Conservation (phyloP, 2,797 vertebrate genomes). For the Paramormyrops hopkinsi region DNA sequence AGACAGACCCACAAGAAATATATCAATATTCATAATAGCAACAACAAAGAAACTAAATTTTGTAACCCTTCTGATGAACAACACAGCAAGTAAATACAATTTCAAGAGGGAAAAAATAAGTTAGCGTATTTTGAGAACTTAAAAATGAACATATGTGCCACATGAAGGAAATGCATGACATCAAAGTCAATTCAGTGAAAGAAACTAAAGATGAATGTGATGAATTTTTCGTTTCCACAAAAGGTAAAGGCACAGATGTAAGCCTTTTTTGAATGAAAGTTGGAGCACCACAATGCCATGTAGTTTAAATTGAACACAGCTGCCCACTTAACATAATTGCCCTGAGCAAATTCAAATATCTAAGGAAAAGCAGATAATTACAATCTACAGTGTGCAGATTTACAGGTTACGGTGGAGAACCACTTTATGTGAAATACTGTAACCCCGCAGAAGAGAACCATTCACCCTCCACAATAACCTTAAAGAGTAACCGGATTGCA, state of each 20-base stretch:
- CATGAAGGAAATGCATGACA: slow-evolving; percentile 5
- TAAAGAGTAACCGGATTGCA: neutral
- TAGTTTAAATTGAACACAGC: slow-evolving; percentile 11
- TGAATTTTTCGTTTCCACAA: neutral
- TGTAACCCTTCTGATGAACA: neutral
- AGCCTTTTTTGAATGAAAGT: slow-evolving; percentile 8
- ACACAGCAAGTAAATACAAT: neutral
- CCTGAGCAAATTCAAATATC: slow-evolving; percentile 14
- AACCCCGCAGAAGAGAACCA: neutral
- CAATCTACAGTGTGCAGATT: slow-evolving; percentile 14
- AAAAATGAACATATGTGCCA: neutral
- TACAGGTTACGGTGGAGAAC: slow-evolving; percentile 9
- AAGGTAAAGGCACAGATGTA: slow-evolving; percentile 13
- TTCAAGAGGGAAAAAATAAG: neutral
- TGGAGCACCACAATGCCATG: slow-evolving; percentile 2
- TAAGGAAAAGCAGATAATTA: slow-evolving; percentile 13
- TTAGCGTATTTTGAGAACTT: neutral
- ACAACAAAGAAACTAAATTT: neutral
- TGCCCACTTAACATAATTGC: slow-evolving; percentile 14
- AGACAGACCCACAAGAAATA: neutral
- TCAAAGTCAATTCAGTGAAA: slow-evolving; percentile 12
- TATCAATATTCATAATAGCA: neutral
- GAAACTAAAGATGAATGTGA: neutral
- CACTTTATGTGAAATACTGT: neutral
- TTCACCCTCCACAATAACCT: slow-evolving; percentile 1